phyloP scores from a whole-genome alignment of 2,888 invertebrate species.

The Teleogryllus oceanicus region DNA sequence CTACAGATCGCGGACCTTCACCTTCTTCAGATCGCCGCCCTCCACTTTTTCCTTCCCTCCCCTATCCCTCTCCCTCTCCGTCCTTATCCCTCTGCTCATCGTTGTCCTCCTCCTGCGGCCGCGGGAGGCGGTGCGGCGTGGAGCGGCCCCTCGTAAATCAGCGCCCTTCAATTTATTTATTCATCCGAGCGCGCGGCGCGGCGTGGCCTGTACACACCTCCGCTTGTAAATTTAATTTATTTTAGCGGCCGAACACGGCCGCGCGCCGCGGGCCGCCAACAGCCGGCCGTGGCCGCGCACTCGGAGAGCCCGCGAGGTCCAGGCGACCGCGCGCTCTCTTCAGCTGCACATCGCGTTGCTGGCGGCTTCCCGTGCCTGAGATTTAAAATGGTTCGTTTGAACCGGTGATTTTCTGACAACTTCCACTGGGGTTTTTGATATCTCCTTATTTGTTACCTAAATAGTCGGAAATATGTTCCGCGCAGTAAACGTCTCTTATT shows the following conservation, averaged over 20 bases:
- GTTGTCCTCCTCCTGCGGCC: neutral
- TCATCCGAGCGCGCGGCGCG: neutral
- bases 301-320: constrained; percentile 39
- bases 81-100: neutral
- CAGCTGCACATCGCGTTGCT: no score
- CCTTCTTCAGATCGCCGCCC: neutral
- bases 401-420: no score
- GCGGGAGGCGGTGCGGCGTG: neutral
- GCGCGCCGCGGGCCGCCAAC: constrained; percentile 55
- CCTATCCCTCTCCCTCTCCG: neutral
- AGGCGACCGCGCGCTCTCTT: no score
- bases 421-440: no score
- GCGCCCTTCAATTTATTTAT: constrained; percentile 18
- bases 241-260: neutral
- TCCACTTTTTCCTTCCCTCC: neutral
- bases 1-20: neutral
- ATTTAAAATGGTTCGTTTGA: no score
- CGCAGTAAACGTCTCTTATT: no score
- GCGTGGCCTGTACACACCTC: neutral
- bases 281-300: constrained; percentile 51
- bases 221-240: constrained; percentile 10
- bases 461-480: no score
- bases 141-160: neutral
- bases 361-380: no score
- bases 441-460: no score